Evolutionary conservation across 2,888 invertebrate genomes (phyloP), one percentile per base, ranked within the genome.

Genomic region (Cephalotes varians): DNA sequence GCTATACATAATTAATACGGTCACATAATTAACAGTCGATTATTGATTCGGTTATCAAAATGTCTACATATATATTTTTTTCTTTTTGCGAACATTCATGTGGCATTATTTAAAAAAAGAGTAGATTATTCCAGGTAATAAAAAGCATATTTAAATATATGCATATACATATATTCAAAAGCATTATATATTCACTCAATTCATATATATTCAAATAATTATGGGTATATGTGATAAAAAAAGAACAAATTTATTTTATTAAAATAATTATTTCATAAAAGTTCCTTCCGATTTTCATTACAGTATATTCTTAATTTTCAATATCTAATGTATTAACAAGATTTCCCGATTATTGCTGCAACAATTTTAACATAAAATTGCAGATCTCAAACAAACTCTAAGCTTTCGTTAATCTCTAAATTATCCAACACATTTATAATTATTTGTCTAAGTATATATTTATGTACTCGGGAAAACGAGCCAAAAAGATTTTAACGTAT

Each of bases 1-100:
- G 77, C 44, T 56, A 56, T 56, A 44, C 77, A 56, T 77, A 77
- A 77, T 77, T 77, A 77, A 77, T 31, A 77, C 12, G 31, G 12
- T 12, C 56, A 37, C 40, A 1, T 77, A 77, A 77, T 77, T 71
- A 71, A 77, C 44, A 25, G 12, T 25, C 31, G 44, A 4, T 25
- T 64, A 51, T 51, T n/a, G 51, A 51, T 65, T 67, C 25, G 37
- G 28, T 40, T 69, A 72, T 47, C 10, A 34, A 71, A n/a, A 56
- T 25, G n/a, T 72, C 37, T 56, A 31, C 28, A 44, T 47, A 25
- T 18, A 7, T 25, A 51, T 18, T 72, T 40, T 28, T 6, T 25
- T 18, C 56, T 40, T 28, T 6, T 25, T 31, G n/a, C 15, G 3
- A 51, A 15, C 18, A 28, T 10, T 25, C 10, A 6, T 10, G n/a